Percentiles rank a stretch among this genome's conserved stretches.
Evolutionary conservation across 2,888 invertebrate species (phyloP).

Genomic region (Mongoloraphidia duomilia): DNA sequence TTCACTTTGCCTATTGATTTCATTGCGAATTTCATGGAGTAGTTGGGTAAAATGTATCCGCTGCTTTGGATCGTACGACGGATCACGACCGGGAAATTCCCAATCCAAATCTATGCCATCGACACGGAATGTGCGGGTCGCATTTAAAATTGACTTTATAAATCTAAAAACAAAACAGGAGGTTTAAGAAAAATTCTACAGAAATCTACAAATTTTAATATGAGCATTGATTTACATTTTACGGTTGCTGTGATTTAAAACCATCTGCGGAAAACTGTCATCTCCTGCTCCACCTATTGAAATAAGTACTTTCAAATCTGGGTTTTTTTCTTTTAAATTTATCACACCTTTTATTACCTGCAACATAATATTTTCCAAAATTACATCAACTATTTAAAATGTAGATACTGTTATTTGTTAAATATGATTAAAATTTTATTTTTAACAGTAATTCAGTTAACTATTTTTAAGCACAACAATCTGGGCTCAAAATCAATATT

Average conservation of each 20-base stretch:
- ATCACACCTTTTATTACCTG: slow-evolving; percentile 30
- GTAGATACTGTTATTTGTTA: no score
- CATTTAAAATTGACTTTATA: slow-evolving; percentile 33
- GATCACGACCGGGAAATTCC: slow-evolving; percentile 65
- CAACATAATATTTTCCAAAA: slow-evolving; percentile 5
- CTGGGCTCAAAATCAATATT: no score
- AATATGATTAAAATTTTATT: no score
- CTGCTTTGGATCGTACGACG: slow-evolving; percentile 30
- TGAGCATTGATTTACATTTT: slow-evolving; percentile 31
- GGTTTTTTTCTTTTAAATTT: slow-evolving; percentile 42
- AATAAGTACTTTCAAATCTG: slow-evolving; percentile 57
- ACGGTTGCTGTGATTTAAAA: slow-evolving; percentile 50
- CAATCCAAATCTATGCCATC: slow-evolving; percentile 72
- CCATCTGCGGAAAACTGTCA: slow-evolving; percentile 57
- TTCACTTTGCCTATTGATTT: slow-evolving; percentile 40
- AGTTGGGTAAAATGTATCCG: slow-evolving; percentile 61
- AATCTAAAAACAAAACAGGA: slow-evolving; percentile 28
- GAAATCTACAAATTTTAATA: background rate
- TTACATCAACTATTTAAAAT: no score
- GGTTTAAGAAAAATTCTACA: background rate
- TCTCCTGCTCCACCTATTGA: slow-evolving; percentile 53
- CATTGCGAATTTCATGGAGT: slow-evolving; percentile 53
- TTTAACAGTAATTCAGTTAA: no score
- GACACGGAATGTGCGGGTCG: slow-evolving; percentile 37
- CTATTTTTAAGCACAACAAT: no score